These are phyloP conservation scores for Cyphomyrus plagiostoma DNA, from an alignment of 2,113 vertebrate species.

Conservation along the genomic window DNA sequence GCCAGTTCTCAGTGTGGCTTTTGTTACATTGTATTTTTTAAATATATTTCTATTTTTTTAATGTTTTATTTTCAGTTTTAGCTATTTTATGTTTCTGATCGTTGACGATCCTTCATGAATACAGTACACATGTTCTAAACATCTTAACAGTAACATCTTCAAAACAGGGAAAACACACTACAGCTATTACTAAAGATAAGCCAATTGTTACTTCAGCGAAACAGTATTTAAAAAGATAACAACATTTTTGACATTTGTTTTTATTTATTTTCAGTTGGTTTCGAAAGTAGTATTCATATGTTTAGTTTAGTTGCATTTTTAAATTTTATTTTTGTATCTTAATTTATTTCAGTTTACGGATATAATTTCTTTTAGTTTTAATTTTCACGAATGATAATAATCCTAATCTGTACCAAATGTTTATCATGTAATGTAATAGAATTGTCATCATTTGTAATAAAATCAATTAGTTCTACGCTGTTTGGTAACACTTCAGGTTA, in stretches of 20 bases:
- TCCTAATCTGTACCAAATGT: neutral
- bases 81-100: neutral
- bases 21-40: too few relatives aligned
- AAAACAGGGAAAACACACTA: neutral
- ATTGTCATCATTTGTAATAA: neutral
- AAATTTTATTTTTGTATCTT: neutral
- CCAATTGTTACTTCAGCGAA: neutral
- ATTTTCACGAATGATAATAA: neutral
- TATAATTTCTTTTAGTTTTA: neutral
- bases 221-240: neutral
- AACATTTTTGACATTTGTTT: neutral
- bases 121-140: neutral
- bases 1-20: neutral
- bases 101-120: neutral
- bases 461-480: neutral
- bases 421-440: neutral
- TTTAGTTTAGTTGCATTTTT: neutral
- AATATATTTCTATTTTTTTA: too few relatives aligned
- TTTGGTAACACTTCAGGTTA: neutral
- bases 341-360: neutral
- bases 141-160: neutral
- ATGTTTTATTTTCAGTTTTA: neutral
- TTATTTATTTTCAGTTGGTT: neutral
- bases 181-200: neutral
- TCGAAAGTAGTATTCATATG: neutral